Evolutionary conservation across 1,140 invertebrate genomes (phyloP), one percentile per base, ranked within the genome.

Genomic region (Drosophila malerkotliana): DNA sequence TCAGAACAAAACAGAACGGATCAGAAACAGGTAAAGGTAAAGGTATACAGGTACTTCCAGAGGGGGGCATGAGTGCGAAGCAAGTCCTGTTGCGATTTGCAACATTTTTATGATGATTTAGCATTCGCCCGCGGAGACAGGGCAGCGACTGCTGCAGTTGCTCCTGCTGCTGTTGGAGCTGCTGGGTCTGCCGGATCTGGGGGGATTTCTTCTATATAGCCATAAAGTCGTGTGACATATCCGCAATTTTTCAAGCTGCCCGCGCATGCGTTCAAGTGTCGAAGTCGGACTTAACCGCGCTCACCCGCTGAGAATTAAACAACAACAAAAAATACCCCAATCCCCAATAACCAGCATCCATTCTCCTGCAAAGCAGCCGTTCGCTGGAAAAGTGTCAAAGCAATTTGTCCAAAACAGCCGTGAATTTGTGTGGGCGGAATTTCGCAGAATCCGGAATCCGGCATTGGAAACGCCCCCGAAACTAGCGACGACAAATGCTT

Each of bases 211-310:
- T 14, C 61, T 84, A 85, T 87, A 81, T 81, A 85, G 78, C 74
- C 79, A 90, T 88, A 88, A 90, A 90, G 68, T 90, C 83, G 61
- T 88, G 79, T 90, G 88, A 90, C 88, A 90, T 90, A 90, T 90
- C 82, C 88, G 82, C 79, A 83, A 90, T 90, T 90, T 90, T 77
- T 90, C 85, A 90, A 73, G 61, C 78, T 61, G 66, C 63, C 67
- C 54, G 58, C 51, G 71, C 63, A 55, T 64, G 76, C 78, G 66
- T 71, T 60, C 78, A 79, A 87, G 81, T 90, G 87, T 90, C 85
- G 84, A 88, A 76, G 78, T 79, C 61, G 76, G 59, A 6, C 71
- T 62, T 72, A 71, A 61, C 44, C 49, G 56, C 56, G 83, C 67
- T 60, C 76, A 66, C 87, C 87, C 88, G 88, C 79, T 80, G 87